phyloP scores from a whole-genome alignment of 2,888 invertebrate genomes.

The Hydrotaea cyrtoneurina region DNA sequence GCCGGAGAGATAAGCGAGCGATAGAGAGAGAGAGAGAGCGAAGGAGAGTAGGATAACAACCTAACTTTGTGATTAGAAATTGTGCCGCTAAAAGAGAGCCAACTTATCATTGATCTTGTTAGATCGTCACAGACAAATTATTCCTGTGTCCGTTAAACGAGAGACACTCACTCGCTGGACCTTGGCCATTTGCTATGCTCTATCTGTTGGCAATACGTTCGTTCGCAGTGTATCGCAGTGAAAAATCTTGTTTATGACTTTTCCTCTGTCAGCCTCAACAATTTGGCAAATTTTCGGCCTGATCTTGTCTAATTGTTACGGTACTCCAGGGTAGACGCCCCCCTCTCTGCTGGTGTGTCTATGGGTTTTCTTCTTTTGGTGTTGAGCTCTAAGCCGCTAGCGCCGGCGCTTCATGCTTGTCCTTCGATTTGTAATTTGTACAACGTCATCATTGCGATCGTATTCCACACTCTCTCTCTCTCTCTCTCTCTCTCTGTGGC shows the following conservation, averaged over 20 bases:
- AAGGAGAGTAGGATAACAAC: constrained; percentile 62
- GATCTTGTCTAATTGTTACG: constrained; percentile 56
- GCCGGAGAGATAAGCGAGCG: not conserved
- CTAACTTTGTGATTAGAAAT: constrained; percentile 67
- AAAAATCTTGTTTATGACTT: constrained; percentile 76
- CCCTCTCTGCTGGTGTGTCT: not conserved
- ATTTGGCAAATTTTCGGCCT: constrained; percentile 76
- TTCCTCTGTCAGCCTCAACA: constrained; percentile 58
- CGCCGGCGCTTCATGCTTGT: constrained; percentile 71
- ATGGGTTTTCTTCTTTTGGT: not conserved
- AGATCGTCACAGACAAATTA: constrained; percentile 43
- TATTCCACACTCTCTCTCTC: not conserved
- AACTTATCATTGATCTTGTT: constrained; percentile 60
- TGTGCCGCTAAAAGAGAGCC: constrained; percentile 70
- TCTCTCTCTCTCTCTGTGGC: not conserved
- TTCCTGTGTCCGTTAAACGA: not conserved
- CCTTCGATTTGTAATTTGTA: constrained; percentile 44
- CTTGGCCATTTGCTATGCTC: constrained; percentile 71
- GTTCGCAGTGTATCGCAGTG: constrained; percentile 68
- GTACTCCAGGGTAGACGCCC: constrained; percentile 54
- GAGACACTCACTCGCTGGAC: not conserved
- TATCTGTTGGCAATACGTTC: not conserved
- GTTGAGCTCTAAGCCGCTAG: constrained; percentile 31
- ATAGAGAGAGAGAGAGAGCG: constrained; percentile 26
- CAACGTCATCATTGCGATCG: constrained; percentile 68